Evolutionary conservation across 2,797 vertebrate species (phyloP).

Genomic region (Octomys mimax): DNA sequence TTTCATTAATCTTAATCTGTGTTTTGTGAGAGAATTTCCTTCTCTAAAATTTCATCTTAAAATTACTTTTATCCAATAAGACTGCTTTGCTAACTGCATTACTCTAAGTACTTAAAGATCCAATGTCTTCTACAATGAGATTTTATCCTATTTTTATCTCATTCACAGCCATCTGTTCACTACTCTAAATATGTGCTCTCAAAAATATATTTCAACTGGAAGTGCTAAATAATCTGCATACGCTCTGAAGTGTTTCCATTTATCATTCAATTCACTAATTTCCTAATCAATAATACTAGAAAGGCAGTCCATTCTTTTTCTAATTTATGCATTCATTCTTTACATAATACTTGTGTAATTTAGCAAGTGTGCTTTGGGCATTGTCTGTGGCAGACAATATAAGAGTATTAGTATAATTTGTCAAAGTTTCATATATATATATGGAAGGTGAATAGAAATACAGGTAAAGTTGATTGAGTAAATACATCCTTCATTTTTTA

Average conservation of each 20-base stretch:
- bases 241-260: constrained; percentile 58
- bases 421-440: neutral
- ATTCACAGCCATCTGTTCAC: constrained; percentile 71
- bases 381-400: neutral
- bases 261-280: constrained; percentile 59
- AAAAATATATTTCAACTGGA: constrained; percentile 61
- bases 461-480: neutral
- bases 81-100: constrained; percentile 41
- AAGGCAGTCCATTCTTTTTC: constrained; percentile 40
- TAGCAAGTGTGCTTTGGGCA: neutral
- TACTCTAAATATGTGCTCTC: constrained; percentile 56
- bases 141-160: constrained; percentile 68
- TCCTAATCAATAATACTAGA: constrained; percentile 58
- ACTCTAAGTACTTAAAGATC: neutral
- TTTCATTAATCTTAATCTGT: neutral
- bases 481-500: neutral
- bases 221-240: constrained; percentile 60
- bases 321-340: constrained; percentile 45
- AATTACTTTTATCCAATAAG: constrained; percentile 40
- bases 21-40: constrained; percentile 37
- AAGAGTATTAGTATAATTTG: neutral
- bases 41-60: constrained; percentile 47
- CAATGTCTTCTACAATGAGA: constrained; percentile 54
- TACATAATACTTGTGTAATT: constrained; percentile 15
- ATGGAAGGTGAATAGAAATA: constrained; percentile 8